These are phyloP conservation scores for Rousettus leschenaultii DNA, from an alignment of 2,113 vertebrate genomes.

Conservation along the genomic window DNA sequence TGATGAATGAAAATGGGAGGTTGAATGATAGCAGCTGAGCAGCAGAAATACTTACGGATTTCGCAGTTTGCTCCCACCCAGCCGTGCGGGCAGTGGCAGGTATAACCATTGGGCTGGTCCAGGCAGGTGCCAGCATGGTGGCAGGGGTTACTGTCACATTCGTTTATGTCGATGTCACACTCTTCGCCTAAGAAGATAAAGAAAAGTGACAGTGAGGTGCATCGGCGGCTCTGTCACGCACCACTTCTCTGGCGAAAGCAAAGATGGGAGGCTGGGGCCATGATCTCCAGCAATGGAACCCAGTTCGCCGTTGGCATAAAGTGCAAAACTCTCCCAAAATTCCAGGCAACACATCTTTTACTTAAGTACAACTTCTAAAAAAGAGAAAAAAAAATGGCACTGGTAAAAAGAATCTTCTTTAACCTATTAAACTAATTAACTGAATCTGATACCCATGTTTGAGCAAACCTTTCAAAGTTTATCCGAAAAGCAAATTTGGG, in stretches of 20 bases:
- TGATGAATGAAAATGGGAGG: not conserved
- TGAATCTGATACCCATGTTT: not conserved
- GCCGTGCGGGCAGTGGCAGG: constrained; percentile 93
- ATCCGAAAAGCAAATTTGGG: not conserved
- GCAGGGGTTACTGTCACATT: constrained; percentile 96
- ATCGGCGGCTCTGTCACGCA: too few species aligned
- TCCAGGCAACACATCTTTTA: not conserved
- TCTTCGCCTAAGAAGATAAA: constrained; percentile 86
- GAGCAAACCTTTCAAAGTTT: not conserved
- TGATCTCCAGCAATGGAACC: not conserved
- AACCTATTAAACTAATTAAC: not conserved
- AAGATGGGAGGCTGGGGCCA: not conserved
- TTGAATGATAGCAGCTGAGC: not conserved
- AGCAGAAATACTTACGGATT: constrained; percentile 90
- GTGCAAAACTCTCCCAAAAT: not conserved
- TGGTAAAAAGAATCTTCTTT: not conserved
- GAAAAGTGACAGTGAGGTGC: not conserved
- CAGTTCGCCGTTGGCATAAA: not conserved
- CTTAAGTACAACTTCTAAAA: not conserved
- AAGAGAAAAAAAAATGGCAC: not conserved
- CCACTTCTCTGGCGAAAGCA: not conserved
- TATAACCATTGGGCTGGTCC: constrained; percentile 94
- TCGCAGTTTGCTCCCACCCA: constrained; percentile 98
- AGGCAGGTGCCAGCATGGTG: constrained; percentile 94
- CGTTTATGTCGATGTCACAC: constrained; percentile 93